These are phyloP conservation scores for Leptothorax acervorum DNA, from an alignment of 2,888 invertebrate genomes.

Conservation along the genomic window DNA sequence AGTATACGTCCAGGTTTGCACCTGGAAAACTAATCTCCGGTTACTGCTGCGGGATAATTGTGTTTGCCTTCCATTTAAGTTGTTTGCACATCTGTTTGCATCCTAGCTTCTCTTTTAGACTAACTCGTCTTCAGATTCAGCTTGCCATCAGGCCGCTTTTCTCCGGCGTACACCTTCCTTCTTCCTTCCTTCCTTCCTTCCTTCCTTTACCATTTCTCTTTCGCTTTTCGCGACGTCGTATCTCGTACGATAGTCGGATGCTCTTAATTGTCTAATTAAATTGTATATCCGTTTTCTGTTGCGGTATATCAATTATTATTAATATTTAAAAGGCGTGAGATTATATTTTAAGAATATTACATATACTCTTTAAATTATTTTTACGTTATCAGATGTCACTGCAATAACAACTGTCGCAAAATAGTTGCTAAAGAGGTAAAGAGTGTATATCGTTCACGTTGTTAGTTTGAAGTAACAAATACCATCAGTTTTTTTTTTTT, in stretches of 20 bases:
- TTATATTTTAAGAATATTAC: slow-evolving; percentile 4
- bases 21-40: slow-evolving; percentile 73
- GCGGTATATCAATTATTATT: background rate
- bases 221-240: slow-evolving; percentile 24
- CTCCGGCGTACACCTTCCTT: slow-evolving; percentile 51
- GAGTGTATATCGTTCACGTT: background rate
- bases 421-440: background rate
- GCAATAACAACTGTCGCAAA: background rate
- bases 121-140: slow-evolving; percentile 66
- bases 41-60: slow-evolving; percentile 77
- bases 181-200: slow-evolving; percentile 26
- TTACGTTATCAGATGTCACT: background rate
- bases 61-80: slow-evolving; percentile 83
- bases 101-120: slow-evolving; percentile 63
- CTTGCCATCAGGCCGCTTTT: slow-evolving; percentile 62
- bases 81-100: slow-evolving; percentile 82
- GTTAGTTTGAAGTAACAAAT: background rate
- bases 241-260: slow-evolving; percentile 3
- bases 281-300: slow-evolving; percentile 18
- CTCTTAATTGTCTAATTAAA: slow-evolving; percentile 59
- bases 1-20: slow-evolving; percentile 63
- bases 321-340: background rate
- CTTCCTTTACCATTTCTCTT: slow-evolving; percentile 32
- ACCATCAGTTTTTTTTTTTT: background rate
- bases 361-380: background rate